Conservation (phyloP, 37 sponge, comb jelly and placozoan genomes). For the Ephydatia muelleri region DNA sequence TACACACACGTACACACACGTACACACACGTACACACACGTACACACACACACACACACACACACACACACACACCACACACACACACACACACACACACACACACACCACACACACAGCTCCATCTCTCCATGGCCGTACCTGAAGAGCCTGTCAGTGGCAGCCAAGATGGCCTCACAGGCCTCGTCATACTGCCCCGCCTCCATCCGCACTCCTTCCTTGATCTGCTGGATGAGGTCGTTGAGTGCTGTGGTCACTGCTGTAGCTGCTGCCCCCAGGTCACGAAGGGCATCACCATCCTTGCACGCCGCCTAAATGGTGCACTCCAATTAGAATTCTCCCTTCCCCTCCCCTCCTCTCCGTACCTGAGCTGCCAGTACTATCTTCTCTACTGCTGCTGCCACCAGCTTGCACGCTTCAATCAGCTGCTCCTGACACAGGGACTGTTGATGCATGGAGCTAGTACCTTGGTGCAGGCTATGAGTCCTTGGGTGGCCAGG, state of each 20-base stretch:
- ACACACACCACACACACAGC: too few species aligned
- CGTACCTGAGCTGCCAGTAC: slow-evolving; percentile 79
- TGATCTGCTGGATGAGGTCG: slow-evolving; percentile 75
- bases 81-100: too few species aligned
- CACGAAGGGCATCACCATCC: slow-evolving; percentile 89
- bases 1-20: too few species aligned
- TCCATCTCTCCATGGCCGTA: not conserved
- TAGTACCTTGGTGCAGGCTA: too few species aligned
- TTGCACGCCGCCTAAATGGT: slow-evolving; percentile 68
- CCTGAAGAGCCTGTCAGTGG: slow-evolving; percentile 85
- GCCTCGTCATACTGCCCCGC: slow-evolving; percentile 80
- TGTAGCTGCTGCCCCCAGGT: slow-evolving; percentile 85
- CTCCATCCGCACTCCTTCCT: slow-evolving; percentile 57
- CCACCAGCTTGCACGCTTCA: slow-evolving; percentile 84
- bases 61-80: too few species aligned
- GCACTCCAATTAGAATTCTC: not conserved
- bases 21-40: not conserved
- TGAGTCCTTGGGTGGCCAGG: slow-evolving; percentile 82
- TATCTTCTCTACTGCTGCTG: slow-evolving; percentile 82
- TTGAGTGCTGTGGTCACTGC: slow-evolving; percentile 86
- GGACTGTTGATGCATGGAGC: slow-evolving; percentile 74
- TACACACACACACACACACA: not conserved
- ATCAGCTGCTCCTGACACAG: slow-evolving; percentile 90
- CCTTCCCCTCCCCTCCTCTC: not conserved
- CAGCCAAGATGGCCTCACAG: slow-evolving; percentile 89